phyloP scores from a whole-genome alignment of 2,888 invertebrate species.

The Himalopsyche japonica region DNA sequence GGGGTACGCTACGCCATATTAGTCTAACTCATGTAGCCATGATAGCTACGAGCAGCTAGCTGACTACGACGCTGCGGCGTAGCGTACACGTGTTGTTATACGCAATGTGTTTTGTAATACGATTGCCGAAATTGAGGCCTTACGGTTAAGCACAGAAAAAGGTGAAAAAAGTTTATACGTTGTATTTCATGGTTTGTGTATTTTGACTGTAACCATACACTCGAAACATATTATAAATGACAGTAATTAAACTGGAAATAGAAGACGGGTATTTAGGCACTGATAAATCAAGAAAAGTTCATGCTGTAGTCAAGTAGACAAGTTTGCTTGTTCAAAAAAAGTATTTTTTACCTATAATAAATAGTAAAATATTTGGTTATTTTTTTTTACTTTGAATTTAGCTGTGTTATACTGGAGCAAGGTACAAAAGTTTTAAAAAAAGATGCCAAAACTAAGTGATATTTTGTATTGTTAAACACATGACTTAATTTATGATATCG shows the following conservation, averaged over 20 bases:
- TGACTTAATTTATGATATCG: no score
- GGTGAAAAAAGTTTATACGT: not conserved
- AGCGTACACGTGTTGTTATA: not conserved
- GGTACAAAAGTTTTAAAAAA: no score
- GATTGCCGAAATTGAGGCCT: not conserved
- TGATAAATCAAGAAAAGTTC: no score
- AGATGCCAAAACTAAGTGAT: no score
- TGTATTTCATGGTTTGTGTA: not conserved
- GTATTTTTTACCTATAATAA: no score
- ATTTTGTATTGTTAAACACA: no score
- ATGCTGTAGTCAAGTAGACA: no score
- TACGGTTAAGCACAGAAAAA: not conserved
- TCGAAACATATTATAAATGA: not conserved
- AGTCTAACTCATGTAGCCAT: not conserved
- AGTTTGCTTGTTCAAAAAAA: no score
- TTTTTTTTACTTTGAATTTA: no score
- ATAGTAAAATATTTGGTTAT: no score
- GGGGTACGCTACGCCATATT: not conserved
- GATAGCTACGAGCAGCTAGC: no score
- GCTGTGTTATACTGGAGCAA: no score
- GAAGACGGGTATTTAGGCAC: not conserved
- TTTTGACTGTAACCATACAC: not conserved
- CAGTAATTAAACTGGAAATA: not conserved
- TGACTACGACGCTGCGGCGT: not conserved
- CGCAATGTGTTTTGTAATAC: not conserved